Evolutionary conservation across 2,113 vertebrate genomes (phyloP).

Genomic region (Chaenogobius annularis): DNA sequence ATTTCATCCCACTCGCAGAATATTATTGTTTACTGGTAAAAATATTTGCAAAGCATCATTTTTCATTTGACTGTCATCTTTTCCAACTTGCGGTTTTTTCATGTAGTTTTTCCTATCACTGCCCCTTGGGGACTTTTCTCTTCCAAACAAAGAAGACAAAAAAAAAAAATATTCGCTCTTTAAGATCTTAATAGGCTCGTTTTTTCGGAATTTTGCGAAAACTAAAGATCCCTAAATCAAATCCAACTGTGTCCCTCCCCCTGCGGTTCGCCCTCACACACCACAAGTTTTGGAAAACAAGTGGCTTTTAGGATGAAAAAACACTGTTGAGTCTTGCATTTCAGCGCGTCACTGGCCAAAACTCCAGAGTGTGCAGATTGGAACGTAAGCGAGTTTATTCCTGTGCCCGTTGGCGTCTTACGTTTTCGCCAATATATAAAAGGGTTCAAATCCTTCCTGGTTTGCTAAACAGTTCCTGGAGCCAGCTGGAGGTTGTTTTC

Average conservation of each 20-base stretch:
- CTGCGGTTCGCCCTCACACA: neutral
- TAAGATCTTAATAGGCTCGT: constrained; percentile 8
- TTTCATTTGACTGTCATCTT: neutral
- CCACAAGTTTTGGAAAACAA: neutral
- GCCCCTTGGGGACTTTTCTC: neutral
- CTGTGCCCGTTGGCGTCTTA: constrained; percentile 50
- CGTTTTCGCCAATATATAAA: constrained; percentile 57
- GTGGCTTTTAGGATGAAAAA: constrained; percentile 20
- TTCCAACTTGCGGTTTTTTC: neutral
- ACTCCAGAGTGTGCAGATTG: constrained; percentile 34
- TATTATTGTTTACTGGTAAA: neutral
- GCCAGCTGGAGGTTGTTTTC: constrained; percentile 66
- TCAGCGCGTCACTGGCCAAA: constrained; percentile 55
- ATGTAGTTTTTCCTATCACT: neutral
- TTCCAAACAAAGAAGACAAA: too few species aligned
- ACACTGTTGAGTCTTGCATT: constrained; percentile 44
- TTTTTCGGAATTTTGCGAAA: constrained; percentile 4
- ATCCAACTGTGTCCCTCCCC: neutral
- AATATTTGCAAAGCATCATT: neutral
- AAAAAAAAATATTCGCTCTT: neutral
- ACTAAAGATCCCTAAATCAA: neutral
- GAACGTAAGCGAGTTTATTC: constrained; percentile 53
- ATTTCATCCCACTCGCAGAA: neutral
- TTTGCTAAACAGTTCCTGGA: constrained; percentile 64
- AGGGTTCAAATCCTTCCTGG: constrained; percentile 63